Evolutionary conservation across 2,113 vertebrate genomes (phyloP), one percentile per base, ranked within the genome.

Genomic region (Atractosteus spatula): DNA sequence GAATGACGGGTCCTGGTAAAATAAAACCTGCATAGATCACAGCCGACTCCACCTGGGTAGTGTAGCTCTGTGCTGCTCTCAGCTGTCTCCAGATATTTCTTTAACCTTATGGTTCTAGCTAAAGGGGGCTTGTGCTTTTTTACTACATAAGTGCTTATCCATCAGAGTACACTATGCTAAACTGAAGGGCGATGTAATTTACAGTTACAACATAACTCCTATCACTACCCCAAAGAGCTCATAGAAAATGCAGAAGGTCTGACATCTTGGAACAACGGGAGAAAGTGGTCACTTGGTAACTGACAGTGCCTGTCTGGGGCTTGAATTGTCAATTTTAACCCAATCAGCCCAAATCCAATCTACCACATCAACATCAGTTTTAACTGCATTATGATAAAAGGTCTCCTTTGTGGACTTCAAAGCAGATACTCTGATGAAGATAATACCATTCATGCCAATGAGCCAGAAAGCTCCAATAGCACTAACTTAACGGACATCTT

Each of bases 291-390:
- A 87, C 90, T 89, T 89, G 86, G 83, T 56, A 70, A 69, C 73
- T 81, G 80, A 77, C 83, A 87, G 47, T 7, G 47, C 10, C 47
- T 51, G 47, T 51, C 47, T 51, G 80, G 81, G 83, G 76, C 73
- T 71, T 42, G 66, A 67, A 74, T 64, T 76, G 80, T 81, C 62
- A 55, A 72, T 83, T 86, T 83, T 77, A 78, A 88, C 79, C 78
- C 76, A 89, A 87, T 89, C 88, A 89, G 77, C 73, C 68, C 78
- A 84, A 90, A 89, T 77, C 77, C 82, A 86, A 88, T 88, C 78
- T 84, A 87, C 84, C 79, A 82, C 88, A 89, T 82, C 78, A 75
- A 79, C 5, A 81, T 84, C 79, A 78, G 78, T 84, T 89, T 89
- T 81, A 89, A 87, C 83, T 87, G 86, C 72, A 78, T 85, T 81